These are phyloP conservation scores for Trisateles emortualis DNA, from an alignment of 2,888 invertebrate genomes.

Conservation along the genomic window DNA sequence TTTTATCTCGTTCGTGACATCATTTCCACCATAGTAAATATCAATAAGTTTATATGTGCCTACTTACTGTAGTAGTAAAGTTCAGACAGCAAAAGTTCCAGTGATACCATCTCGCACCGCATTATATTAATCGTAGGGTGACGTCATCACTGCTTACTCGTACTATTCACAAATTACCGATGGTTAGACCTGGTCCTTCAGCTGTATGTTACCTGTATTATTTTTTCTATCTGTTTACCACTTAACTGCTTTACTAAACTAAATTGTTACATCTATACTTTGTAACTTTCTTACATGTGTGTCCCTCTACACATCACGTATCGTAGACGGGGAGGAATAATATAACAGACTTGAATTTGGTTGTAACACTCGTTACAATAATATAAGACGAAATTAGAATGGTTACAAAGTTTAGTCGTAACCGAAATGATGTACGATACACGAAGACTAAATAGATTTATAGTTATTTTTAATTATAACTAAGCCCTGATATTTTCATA, in stretches of 20 bases:
- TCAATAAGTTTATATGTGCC: conserved; percentile 17
- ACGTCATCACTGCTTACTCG: conserved; percentile 20
- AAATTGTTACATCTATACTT: too few species aligned
- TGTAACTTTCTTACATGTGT: too few species aligned
- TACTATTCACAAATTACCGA: conserved; percentile 23
- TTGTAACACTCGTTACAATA: too few species aligned
- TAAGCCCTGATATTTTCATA: background rate
- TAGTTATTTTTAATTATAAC: background rate
- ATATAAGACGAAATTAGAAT: too few species aligned
- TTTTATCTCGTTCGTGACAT: conserved; percentile 31
- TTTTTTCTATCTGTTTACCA: conserved; percentile 9
- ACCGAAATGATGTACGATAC: conserved; percentile 3
- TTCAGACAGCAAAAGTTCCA: conserved; percentile 21
- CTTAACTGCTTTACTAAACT: conserved; percentile 4
- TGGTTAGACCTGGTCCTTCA: conserved; percentile 19
- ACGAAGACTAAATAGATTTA: conserved; percentile 5
- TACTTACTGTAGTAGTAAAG: conserved; percentile 18
- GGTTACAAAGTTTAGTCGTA: too few species aligned
- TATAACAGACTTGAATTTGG: too few species aligned
- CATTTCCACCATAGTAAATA: conserved; percentile 14
- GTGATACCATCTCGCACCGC: conserved; percentile 28
- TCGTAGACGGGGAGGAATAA: too few species aligned
- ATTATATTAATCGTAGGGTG: conserved; percentile 19
- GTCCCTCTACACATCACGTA: too few species aligned
- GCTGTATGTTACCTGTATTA: conserved; percentile 17